Evolutionary conservation across 2,113 vertebrate species (phyloP).

Genomic region (Laticauda colubrina): DNA sequence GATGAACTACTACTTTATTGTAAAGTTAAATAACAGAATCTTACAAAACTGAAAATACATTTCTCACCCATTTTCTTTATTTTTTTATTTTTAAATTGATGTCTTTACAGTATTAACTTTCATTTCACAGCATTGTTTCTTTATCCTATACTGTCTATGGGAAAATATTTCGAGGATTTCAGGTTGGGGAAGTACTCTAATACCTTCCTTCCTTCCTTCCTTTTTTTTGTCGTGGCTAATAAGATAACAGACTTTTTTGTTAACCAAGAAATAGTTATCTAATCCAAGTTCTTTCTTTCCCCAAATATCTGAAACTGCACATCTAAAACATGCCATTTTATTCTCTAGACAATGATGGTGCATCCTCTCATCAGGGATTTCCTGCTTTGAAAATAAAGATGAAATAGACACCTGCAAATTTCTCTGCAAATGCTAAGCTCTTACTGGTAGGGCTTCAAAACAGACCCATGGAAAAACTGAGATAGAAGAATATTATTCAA

Average conservation of each 20-base stretch:
- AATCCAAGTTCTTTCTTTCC: conserved; percentile 24
- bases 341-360: conserved; percentile 24
- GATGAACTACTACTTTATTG: neutral
- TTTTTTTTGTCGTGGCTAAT: neutral
- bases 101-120: neutral
- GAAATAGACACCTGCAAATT: conserved; percentile 47
- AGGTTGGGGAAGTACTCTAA: neutral
- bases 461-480: neutral
- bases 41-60: neutral
- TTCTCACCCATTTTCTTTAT: neutral
- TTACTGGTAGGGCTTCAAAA: conserved; percentile 18
- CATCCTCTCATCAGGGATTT: conserved; percentile 41
- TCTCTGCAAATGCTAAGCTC: neutral
- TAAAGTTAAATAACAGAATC: neutral
- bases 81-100: neutral
- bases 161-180: neutral
- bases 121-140: neutral
- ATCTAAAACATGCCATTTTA: conserved; percentile 36
- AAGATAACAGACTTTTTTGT: neutral
- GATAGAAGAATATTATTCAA: neutral
- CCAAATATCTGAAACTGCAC: conserved; percentile 21
- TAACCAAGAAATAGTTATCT: conserved; percentile 1
- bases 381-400: conserved; percentile 52
- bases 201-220: neutral
- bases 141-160: neutral